Evolutionary conservation across 2,888 invertebrate species (phyloP), one percentile per base, ranked within the genome.

Genomic region (Thera britannica): DNA sequence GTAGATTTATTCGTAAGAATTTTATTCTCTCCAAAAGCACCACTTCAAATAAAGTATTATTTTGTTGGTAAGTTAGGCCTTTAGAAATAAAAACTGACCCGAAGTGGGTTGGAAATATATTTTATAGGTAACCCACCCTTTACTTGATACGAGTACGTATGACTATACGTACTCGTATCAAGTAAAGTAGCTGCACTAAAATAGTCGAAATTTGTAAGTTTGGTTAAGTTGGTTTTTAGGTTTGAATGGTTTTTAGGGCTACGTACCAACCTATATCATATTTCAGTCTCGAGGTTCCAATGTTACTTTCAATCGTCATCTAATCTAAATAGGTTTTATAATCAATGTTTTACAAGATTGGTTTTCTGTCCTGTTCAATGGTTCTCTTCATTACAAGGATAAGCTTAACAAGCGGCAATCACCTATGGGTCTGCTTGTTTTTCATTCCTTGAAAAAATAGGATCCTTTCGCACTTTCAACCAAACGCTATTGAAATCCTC

Each of bases 1-100:
- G 84, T 81, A 83, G 79, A 82, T 85, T 83, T 73, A 75, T 80
- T 64, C 72, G 70, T 75, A 78, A 77, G 73, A 72, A 75, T 71
- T 70, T 55, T 58, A 69, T 68, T 68, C 56, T 63, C 38, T 64
- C 36, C 55, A 65, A 8, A 41, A 67, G 62, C 23, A 23, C 23
- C 23, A 58, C 70, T 70, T 60, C 67, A 9, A 54, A 65, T 65
- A 67, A 60, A 63, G 49, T 61, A 63, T 23, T 23, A 23, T 65
- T 64, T 64, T 34, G 34, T 2, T 52, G 52, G 51, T 52, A 34
- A 34, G 44, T 48, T 48, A 34, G 35, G 34, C 48, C 48, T n/a
- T 58, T 38, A 38, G 3, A 38, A 38, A 38, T 38, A 38, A 23
- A 23, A 23, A 23, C 23, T 23, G 23, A 23, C 23, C 23, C 23